Evolutionary conservation across 2,797 vertebrate genomes (phyloP).

Genomic region (Adelosebastes latens): DNA sequence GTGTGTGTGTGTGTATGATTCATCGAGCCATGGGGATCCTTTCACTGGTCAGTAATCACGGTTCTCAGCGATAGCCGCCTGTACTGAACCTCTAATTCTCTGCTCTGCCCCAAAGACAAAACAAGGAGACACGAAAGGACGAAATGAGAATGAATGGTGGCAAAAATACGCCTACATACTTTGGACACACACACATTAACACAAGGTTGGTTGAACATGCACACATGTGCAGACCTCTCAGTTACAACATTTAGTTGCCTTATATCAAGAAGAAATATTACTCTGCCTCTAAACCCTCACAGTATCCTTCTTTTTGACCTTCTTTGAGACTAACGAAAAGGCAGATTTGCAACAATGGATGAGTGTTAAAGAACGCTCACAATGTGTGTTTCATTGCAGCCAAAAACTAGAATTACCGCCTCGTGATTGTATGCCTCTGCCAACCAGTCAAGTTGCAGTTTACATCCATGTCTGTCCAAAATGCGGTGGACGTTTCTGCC

Average conservation of each 20-base stretch:
- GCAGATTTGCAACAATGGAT: neutral
- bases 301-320: neutral
- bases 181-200: neutral
- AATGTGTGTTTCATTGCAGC: neutral
- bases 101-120: constrained; percentile 2
- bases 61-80: constrained; percentile 13
- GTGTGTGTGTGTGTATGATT: constrained; percentile 2
- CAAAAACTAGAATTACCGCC: neutral
- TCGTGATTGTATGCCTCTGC: too few species aligned
- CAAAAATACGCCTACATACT: neutral
- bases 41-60: constrained; percentile 66
- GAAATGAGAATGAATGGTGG: neutral
- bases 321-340: neutral
- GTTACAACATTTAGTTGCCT: neutral
- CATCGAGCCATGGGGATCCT: constrained; percentile 43
- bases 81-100: constrained; percentile 27
- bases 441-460: too few species aligned
- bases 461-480: too few species aligned
- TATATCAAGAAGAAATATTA: neutral
- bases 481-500: too few species aligned
- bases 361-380: neutral
- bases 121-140: constrained; percentile 5
- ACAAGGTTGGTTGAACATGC: neutral
- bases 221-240: neutral
- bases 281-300: neutral